phyloP scores from a whole-genome alignment of 2,888 invertebrate species.

The Strigamia crassipes region DNA sequence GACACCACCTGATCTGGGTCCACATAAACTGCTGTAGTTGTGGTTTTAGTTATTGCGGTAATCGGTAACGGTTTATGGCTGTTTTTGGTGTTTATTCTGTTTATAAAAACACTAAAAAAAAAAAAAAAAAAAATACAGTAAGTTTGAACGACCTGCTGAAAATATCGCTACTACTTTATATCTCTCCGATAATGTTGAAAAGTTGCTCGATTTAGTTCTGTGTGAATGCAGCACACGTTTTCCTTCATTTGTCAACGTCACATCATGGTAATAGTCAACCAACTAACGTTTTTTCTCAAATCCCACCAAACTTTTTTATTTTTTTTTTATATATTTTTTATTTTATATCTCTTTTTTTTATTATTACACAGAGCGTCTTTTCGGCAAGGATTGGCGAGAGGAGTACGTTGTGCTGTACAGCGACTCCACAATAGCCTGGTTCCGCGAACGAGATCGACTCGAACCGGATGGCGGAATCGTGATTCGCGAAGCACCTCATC shows the following conservation, averaged over 20 bases:
- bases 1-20: too few relatives aligned
- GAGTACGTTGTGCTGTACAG: slow-evolving; percentile 83
- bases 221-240: not conserved
- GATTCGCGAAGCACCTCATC: slow-evolving; percentile 78
- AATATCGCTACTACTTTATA: too few relatives aligned
- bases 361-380: slow-evolving; percentile 69
- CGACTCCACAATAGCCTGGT: slow-evolving; percentile 86
- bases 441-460: slow-evolving; percentile 68
- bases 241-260: not conserved
- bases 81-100: too few relatives aligned
- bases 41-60: too few relatives aligned
- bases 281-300: not conserved
- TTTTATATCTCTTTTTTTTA: too few relatives aligned
- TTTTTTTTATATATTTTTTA: not conserved
- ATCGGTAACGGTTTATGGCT: too few relatives aligned
- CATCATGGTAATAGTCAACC: not conserved
- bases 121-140: too few relatives aligned
- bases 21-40: too few relatives aligned
- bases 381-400: slow-evolving; percentile 81
- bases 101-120: too few relatives aligned
- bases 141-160: too few relatives aligned
- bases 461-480: slow-evolving; percentile 64
- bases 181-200: too few relatives aligned
- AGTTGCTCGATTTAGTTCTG: too few relatives aligned
- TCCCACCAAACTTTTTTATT: not conserved